These are phyloP conservation scores for Stomorhina lunata DNA, from an alignment of 2,888 invertebrate species.

Conservation along the genomic window DNA sequence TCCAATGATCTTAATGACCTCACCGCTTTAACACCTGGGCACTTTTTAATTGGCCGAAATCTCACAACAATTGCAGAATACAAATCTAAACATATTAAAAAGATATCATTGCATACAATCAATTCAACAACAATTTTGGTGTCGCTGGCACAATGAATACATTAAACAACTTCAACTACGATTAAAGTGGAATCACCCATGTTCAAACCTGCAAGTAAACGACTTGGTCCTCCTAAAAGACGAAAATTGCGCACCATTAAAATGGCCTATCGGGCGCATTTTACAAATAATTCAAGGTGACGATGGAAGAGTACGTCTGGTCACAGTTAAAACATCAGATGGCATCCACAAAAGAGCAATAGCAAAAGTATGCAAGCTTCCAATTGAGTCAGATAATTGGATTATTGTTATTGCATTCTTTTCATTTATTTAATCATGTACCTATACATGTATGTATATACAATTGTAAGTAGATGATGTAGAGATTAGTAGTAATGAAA, in stretches of 20 bases:
- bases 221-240: conserved; percentile 34
- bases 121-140: conserved; percentile 56
- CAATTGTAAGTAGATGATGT: no score
- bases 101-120: conserved; percentile 31
- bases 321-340: conserved; percentile 31
- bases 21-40: conserved; percentile 21
- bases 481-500: no score
- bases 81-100: conserved; percentile 12
- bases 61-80: neutral
- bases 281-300: conserved; percentile 1
- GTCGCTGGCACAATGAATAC: conserved; percentile 45
- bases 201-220: conserved; percentile 9
- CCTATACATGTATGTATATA: no score
- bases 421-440: no score
- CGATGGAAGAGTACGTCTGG: conserved; percentile 31
- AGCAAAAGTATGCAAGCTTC: conserved; percentile 33
- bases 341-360: conserved; percentile 45
- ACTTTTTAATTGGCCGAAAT: conserved; percentile 19
- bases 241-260: conserved; percentile 27
- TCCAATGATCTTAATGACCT: conserved; percentile 28
- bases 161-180: conserved; percentile 28
- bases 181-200: conserved; percentile 26
- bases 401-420: no score
- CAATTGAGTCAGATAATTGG: neutral
- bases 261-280: conserved; percentile 37